Evolutionary conservation across 1,140 invertebrate species (phyloP), one percentile per base, ranked within the genome.

Genomic region (Hydropsyche tenuis): DNA sequence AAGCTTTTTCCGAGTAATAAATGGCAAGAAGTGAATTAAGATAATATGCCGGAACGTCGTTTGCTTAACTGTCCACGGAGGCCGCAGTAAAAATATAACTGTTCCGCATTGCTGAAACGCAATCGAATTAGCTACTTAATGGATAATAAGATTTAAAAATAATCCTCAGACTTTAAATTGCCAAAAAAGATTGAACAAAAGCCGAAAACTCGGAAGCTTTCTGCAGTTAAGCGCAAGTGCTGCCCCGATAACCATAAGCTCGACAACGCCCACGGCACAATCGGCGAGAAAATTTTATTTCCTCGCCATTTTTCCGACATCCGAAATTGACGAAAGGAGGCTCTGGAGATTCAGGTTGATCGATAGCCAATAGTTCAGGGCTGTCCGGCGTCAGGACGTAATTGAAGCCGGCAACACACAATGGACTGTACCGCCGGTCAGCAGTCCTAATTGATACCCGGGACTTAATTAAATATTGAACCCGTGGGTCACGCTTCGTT

Each of bases 391-490:
- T 20, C 16, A 16, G 5, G 16, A 16, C 12, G 6, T 53, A 53
- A 53, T 53, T 53, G 48, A 53, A 53, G 6, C 48, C 22, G 27
- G 60, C 60, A 63, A n/a, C 60, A 63, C n/a, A 63, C 23, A 25
- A 23, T 14, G 27, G 53, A 11, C 18, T 11, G 16, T 7, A 60
- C n/a, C 53, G 16, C n/a, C 4, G 45, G 7, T 7, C 30, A 25
- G 63, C 37, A 22, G n/a, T 30, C 63, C 63, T 65, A 65, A 65
- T 65, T 65, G 63, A 65, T 43, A 43, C 37, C 60, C 6, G 30
- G 60, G 51, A 27, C 30, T 63, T 63, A 43, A 65, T 65, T 43
- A 42, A 43, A 65, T 43, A 65, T 65, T 43, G 63, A 65, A 22
- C 12, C 27, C 37, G 27, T 37, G n/a, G 30, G 9, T 65, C n/a